Evolutionary conservation across 1,140 invertebrate species (phyloP), one percentile per base, ranked within the genome.

Genomic region (Drosophila subpulchrella): DNA sequence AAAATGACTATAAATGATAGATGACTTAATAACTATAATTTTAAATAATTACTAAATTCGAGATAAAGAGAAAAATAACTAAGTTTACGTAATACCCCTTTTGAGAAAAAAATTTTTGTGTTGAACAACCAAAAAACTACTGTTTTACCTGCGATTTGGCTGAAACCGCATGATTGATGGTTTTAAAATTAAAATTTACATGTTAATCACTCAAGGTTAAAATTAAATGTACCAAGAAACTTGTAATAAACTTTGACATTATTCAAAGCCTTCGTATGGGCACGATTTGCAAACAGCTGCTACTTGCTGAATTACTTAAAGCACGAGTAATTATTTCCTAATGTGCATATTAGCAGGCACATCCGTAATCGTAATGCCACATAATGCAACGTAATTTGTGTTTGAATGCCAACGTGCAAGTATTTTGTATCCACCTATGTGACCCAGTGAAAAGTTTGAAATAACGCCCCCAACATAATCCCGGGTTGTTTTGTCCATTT

Each of bases 271-370:
- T 68, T 56, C 75, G 55, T 76, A 11, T 24, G 72, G 62, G 59
- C 74, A 77, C 74, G 74, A 68, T 39, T 63, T 42, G 4, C 32
- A 20, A 38, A 48, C 55, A 36, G 15, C n/a, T 58, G 71, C 32
- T 39, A 41, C 6, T 66, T 34, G 11, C 3, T 13, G 11, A 41
- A 34, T 46, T 46, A 39, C 39, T 15, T 20, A 27, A 73, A 44
- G 39, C 59, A 48, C 58, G n/a, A 24, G 30, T 98, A 10, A 96
- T 94, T 91, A 98, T 98, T 93, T 97, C 98, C 10, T 98, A 99
- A 93, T 98, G 98, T 91, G 99, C 98, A 30, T 98, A 98, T 27
- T 97, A 98, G 92, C 94, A 97, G 89, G 97, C 97, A 11, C 72
- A 57, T 55, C 42, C 44, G 51, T 38, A 17, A 39, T 36, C 15